A percentile compares a stretch with the other conserved stretches of the same genome.
These are phyloP conservation scores for Aleadryas rufinucha DNA, from an alignment of 2,113 vertebrate species.

Conservation along the genomic window DNA sequence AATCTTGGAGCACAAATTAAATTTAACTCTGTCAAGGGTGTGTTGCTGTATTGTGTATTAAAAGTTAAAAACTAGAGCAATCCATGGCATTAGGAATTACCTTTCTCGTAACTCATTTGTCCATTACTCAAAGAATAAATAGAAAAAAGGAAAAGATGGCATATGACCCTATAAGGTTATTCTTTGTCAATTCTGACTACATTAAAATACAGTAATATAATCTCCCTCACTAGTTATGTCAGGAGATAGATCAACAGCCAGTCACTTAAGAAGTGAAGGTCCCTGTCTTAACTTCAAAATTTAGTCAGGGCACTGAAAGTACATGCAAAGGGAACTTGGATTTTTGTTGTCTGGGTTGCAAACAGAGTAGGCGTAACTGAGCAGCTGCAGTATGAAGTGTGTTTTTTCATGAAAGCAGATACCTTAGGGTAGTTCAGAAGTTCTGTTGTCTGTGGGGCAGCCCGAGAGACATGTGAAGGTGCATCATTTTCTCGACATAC, in stretches of 20 bases:
- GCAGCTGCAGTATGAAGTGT: not conserved
- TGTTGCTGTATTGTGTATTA: not conserved
- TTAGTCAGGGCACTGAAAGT: not conserved
- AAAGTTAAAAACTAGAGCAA: not conserved
- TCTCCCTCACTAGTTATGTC: not conserved
- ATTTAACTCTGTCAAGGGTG: not conserved
- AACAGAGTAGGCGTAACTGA: not conserved
- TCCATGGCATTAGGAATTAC: not conserved
- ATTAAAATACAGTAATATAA: not conserved
- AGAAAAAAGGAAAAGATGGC: not conserved
- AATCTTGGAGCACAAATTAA: not conserved
- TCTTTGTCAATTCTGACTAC: not conserved
- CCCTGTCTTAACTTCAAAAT: not conserved
- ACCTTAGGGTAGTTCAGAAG: not conserved
- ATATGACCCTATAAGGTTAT: not conserved
- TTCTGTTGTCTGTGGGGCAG: not conserved
- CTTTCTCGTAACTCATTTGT: not conserved
- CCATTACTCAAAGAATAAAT: not conserved
- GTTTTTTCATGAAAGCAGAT: not conserved
- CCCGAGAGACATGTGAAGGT: not conserved
- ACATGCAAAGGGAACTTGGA: not conserved
- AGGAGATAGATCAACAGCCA: not conserved
- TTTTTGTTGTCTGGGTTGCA: not conserved
- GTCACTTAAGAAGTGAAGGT: not conserved
- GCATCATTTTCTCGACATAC: not conserved